Conservation (phyloP, 2,113 vertebrate species). For the Mus spicilegus region DNA sequence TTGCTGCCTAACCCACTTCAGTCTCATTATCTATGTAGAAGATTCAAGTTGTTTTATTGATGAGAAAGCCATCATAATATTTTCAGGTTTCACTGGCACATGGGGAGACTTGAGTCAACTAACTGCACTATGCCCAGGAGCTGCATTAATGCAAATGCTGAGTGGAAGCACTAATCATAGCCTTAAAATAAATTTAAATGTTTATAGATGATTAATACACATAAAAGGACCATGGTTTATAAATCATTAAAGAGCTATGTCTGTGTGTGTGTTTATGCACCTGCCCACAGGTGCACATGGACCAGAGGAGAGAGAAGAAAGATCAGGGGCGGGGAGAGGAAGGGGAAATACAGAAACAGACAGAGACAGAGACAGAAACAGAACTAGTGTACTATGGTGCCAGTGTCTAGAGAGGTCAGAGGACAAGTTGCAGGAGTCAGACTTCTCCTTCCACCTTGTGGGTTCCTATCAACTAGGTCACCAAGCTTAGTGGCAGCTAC, state of each 20-base stretch:
- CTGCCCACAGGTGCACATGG: no score
- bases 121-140: background rate
- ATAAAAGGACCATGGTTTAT: background rate
- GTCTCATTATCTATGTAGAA: background rate
- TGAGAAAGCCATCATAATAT: background rate
- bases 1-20: background rate
- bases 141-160: background rate
- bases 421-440: background rate
- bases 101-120: background rate
- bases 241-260: background rate
- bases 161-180: background rate
- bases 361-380: no score
- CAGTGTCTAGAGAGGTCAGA: background rate
- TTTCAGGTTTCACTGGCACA: background rate
- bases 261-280: background rate
- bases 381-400: background rate
- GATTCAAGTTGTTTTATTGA: background rate
- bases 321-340: no score
- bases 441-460: background rate
- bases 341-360: no score
- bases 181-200: slow-evolving; percentile 52
- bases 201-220: slow-evolving; percentile 9
- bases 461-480: background rate
- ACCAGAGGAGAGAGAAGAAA: no score
- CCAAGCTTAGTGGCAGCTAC: background rate